Base-by-base conservation (phyloP, 1,140 invertebrate species). In the Aplysia californica region DNA sequence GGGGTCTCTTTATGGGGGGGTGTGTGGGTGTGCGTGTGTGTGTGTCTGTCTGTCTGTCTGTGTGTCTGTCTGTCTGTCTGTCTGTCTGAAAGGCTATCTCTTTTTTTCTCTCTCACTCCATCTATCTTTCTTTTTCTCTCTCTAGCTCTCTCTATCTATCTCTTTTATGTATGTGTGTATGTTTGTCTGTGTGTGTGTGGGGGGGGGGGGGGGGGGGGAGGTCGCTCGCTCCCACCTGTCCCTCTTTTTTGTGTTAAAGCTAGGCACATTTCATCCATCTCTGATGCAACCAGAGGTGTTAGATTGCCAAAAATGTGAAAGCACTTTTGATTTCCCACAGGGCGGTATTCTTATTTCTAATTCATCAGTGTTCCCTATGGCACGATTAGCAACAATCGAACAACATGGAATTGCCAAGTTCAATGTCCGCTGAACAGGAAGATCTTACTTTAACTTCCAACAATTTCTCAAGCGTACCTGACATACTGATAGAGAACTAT, bases 61-160 rank as follows among this genome's bases (percentile, higher is more conserved):
- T 59, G 21, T 59, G 56, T 59, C 6, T 59, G 56, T 59, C 6
- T 59, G 56, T 59, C 6, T 59, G 56, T 59, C n/a, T 59, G 56
- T 59, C n/a, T 59, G 56, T 59, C n/a, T 59, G n/a, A 26, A 59
- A 26, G n/a, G n/a, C n/a, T 59, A n/a, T 59, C n/a, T 59, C 6
- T 59, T 26, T 59, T 6, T 59, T 26, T 59, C 6, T 59, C n/a
- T 59, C 6, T n/a, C 6, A 26, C n/a, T n/a, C 6, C 31, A 29
- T 59, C 6, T 59, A 29, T 23, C n/a, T n/a, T n/a, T n/a, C n/a
- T n/a, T n/a, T n/a, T n/a, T n/a, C n/a, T n/a, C n/a, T n/a, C n/a
- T n/a, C n/a, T n/a, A n/a, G n/a, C n/a, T n/a, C n/a, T n/a, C n/a
- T n/a, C n/a, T n/a, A n/a, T n/a, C n/a, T n/a, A n/a, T n/a, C n/a